Evolutionary conservation across 2,888 invertebrate genomes (phyloP).

Genomic region (Ferrisia virgata): DNA sequence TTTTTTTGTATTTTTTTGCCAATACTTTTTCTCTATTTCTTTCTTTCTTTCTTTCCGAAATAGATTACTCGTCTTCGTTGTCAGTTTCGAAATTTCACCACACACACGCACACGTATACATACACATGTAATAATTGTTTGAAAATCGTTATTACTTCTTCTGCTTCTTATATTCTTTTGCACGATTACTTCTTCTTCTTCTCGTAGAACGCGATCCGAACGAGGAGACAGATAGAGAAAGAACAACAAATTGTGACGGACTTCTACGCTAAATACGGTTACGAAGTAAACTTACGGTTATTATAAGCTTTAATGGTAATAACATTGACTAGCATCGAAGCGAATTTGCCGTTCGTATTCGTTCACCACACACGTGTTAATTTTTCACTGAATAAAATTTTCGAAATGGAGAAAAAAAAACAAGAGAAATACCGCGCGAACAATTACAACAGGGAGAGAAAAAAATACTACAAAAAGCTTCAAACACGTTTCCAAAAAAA

Average conservation of each 20-base stretch:
- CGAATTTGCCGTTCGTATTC: slow-evolving; percentile 4
- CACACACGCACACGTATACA: background rate
- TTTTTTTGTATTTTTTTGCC: too few relatives aligned
- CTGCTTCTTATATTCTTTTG: background rate
- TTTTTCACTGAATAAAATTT: background rate
- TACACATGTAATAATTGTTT: background rate
- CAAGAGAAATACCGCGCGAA: background rate
- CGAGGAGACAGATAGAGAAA: background rate
- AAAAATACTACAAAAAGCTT: background rate
- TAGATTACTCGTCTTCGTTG: background rate
- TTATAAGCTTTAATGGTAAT: slow-evolving; percentile 39
- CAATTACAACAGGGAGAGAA: background rate
- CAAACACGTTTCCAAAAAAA: background rate
- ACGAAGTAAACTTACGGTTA: slow-evolving; percentile 31
- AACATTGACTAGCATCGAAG: slow-evolving; percentile 44
- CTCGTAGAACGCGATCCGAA: background rate
- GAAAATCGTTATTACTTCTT: too few relatives aligned
- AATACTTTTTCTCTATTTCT: too few relatives aligned
- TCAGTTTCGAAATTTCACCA: background rate
- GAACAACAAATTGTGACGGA: background rate
- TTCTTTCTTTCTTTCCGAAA: too few relatives aligned
- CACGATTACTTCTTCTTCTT: background rate
- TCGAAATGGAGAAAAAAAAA: background rate
- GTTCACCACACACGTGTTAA: background rate
- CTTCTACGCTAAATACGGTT: slow-evolving; percentile 20